Base-by-base conservation (phyloP, 2,888 invertebrate species). In the Homarus gammarus region DNA sequence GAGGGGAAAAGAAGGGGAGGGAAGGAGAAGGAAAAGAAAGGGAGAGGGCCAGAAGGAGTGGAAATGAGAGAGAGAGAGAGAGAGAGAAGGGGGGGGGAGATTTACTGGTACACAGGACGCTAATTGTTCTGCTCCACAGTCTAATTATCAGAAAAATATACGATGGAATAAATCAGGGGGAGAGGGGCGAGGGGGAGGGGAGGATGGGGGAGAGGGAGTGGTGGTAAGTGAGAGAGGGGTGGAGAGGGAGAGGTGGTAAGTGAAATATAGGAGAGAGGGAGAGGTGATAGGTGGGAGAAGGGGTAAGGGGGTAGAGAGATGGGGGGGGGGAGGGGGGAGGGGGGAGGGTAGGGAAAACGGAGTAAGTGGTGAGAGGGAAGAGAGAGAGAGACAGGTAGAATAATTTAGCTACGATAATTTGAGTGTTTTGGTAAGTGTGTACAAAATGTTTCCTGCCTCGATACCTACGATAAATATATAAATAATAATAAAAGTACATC, bases 61-160 rank as follows among this genome's bases (percentile, higher is more conserved):
- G 36, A 5, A n/a, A n/a, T 5, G 36, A 36, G 40, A 22, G 72
- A 36, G 38, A 18, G n/a, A 15, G 72, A 72, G 51, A 36, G 78
- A 31, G 51, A 51, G 78, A 10, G 1, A n/a, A 31, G 31, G 38
- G 73, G 73, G 73, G 38, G 73, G 40, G 73, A 51, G 33, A 78
- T 49, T 51, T 49, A 78, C 51, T 33, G 56, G 51, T 38, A 79
- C 79, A 79, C 36, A 38, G 49, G 79, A 79, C 79, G 38, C 79
- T 79, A 79, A 79, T 79, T 79, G 38, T 61, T 61, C n/a, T 36
- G 51, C 36, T 36, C 78, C 79, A 79, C 79, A 40, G 56, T 79
- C 79, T 79, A 79, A 79, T 79, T 79, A 79, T 61, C 79, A 79
- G 79, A 79, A 79, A 79, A 79, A 61, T 79, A 79, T 79, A 79